Evolutionary conservation across 2,888 invertebrate genomes (phyloP).

Genomic region (Conomelus anceps): DNA sequence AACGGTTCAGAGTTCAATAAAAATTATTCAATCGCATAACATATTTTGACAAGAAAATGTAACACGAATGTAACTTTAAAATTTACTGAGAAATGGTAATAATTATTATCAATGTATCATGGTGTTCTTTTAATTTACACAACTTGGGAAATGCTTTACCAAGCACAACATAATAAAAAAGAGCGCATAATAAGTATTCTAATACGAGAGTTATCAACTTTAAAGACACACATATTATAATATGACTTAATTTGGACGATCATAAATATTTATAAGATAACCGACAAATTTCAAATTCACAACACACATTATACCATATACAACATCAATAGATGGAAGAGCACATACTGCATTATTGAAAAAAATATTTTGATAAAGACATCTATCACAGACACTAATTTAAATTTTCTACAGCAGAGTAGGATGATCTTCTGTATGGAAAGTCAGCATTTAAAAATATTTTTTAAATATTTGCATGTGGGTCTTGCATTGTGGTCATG

Average conservation of each 20-base stretch:
- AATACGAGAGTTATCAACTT: neutral
- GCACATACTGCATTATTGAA: neutral
- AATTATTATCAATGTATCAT: neutral
- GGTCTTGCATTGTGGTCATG: too few relatives aligned
- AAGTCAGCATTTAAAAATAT: too few relatives aligned
- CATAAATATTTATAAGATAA: neutral
- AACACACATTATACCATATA: neutral
- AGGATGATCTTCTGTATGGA: neutral
- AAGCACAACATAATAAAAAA: neutral
- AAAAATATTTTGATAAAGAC: neutral
- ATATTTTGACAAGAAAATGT: too few relatives aligned
- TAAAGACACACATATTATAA: neutral
- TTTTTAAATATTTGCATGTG: too few relatives aligned
- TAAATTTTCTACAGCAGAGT: neutral
- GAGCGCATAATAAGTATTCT: neutral
- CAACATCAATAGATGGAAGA: neutral
- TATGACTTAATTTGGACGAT: neutral
- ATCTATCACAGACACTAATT: neutral
- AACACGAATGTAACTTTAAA: too few relatives aligned
- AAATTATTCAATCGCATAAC: too few relatives aligned
- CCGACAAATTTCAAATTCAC: neutral
- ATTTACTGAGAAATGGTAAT: too few relatives aligned
- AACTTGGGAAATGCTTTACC: neutral
- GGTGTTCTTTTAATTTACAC: neutral
- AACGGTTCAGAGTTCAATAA: too few relatives aligned